Evolutionary conservation across 2,888 invertebrate genomes (phyloP).

Genomic region (Spialia ferax): DNA sequence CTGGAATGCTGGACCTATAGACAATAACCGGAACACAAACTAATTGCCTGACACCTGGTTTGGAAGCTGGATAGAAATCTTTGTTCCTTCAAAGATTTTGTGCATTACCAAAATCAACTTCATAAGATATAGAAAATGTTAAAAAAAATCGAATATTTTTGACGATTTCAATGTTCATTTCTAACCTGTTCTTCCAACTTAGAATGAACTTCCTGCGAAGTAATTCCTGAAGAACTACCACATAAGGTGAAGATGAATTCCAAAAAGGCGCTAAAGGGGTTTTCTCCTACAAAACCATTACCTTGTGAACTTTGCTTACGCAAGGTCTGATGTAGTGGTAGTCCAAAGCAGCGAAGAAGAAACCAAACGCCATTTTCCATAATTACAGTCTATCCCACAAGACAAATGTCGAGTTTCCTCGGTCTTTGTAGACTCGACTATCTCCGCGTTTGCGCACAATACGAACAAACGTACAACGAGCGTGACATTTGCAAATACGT

Average conservation of each 20-base stretch:
- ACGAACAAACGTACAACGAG: slow-evolving; percentile 56
- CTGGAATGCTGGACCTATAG: slow-evolving; percentile 20
- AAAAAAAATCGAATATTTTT: no score
- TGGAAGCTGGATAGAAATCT: background rate
- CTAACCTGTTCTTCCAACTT: no score
- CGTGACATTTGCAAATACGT: slow-evolving; percentile 72
- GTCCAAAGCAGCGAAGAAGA: background rate
- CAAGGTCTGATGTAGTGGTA: background rate
- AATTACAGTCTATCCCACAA: slow-evolving; percentile 30
- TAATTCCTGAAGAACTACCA: no score
- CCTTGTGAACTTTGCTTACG: no score
- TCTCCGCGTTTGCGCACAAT: slow-evolving; percentile 30
- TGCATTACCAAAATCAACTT: background rate
- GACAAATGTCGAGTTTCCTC: slow-evolving; percentile 31
- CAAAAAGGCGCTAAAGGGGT: no score
- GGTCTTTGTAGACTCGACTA: slow-evolving; percentile 26
- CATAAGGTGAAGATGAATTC: no score
- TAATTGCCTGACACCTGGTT: slow-evolving; percentile 12
- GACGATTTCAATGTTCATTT: no score
- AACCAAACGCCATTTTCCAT: slow-evolving; percentile 17
- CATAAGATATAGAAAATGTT: background rate
- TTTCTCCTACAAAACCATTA: no score
- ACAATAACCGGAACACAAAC: background rate
- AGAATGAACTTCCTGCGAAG: no score
- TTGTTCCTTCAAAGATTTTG: slow-evolving; percentile 1